Percentiles rank a stretch among this genome's conserved stretches.
Conservation (phyloP, 2,113 vertebrate genomes). For the Planiliza haematocheilus region DNA sequence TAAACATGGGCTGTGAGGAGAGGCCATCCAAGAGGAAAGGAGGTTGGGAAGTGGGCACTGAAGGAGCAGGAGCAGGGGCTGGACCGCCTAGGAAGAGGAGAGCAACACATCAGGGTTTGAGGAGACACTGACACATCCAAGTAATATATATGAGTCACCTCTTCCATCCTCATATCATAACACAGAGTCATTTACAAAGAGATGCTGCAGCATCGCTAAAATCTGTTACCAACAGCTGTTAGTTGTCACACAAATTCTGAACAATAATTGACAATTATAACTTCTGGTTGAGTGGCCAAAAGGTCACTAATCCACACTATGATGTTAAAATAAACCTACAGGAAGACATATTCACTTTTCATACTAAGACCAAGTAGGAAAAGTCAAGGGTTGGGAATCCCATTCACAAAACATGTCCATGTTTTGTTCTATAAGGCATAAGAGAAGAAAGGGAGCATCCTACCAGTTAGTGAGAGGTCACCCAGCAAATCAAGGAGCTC, state of each 20-base stretch:
- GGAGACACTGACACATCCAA: background rate
- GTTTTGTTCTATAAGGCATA: background rate
- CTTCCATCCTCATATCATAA: background rate
- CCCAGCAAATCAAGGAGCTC: slow-evolving; percentile 96
- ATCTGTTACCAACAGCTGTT: too few species aligned
- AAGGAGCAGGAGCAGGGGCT: slow-evolving; percentile 81
- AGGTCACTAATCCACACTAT: too few species aligned
- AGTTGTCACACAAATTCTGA: background rate
- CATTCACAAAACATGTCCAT: slow-evolving; percentile 2
- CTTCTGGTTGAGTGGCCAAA: too few species aligned
- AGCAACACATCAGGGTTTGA: slow-evolving; percentile 44
- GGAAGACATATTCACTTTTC: too few species aligned
- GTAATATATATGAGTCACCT: background rate
- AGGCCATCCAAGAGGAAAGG: slow-evolving; percentile 94
- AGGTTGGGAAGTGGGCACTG: slow-evolving; percentile 88
- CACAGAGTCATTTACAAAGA: too few species aligned
- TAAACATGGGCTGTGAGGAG: slow-evolving; percentile 92
- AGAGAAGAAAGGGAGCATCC: slow-evolving; percentile 26
- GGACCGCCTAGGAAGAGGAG: slow-evolving; percentile 81
- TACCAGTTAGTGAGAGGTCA: slow-evolving; percentile 93
- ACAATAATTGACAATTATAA: too few species aligned
- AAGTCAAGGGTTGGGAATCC: background rate
- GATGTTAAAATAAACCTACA: too few species aligned
- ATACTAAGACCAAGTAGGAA: background rate
- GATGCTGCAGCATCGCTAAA: too few species aligned